Percentiles rank a stretch among this genome's conserved stretches.
phyloP scores from a whole-genome alignment of 2,888 invertebrate species.

The Lypha dubia region DNA sequence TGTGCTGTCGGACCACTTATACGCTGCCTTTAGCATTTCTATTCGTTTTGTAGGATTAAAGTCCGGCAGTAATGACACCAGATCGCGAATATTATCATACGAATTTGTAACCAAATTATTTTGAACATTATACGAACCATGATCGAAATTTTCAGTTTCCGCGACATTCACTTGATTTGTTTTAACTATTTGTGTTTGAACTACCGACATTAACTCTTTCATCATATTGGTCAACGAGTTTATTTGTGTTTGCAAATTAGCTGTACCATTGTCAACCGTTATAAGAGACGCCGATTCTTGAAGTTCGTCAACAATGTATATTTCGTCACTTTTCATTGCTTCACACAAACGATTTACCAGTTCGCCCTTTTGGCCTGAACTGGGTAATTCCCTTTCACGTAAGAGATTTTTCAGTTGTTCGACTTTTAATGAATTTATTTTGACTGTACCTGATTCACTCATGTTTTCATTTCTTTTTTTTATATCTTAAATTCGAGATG shows the following conservation, averaged over 20 bases:
- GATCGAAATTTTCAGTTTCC: too few relatives aligned
- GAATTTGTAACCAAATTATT: too few relatives aligned
- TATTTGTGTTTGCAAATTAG: conserved; percentile 3
- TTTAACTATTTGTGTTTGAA: conserved; percentile 32
- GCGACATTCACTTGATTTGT: too few relatives aligned
- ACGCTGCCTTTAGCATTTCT: too few relatives aligned
- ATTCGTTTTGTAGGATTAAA: too few relatives aligned
- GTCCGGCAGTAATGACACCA: too few relatives aligned
- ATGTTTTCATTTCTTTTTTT: too few relatives aligned
- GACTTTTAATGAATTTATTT: conserved; percentile 32
- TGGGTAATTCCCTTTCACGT: conserved; percentile 19
- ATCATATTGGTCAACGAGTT: conserved; percentile 31
- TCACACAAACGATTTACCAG: conserved; percentile 28
- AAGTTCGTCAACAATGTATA: neutral
- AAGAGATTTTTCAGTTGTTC: conserved; percentile 16
- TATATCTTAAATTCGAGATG: too few relatives aligned
- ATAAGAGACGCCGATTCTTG: neutral
- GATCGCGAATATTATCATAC: too few relatives aligned
- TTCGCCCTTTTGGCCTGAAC: conserved; percentile 24
- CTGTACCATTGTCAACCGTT: neutral
- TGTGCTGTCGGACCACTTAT: too few relatives aligned
- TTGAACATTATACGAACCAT: too few relatives aligned
- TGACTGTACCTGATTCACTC: too few relatives aligned
- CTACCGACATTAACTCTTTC: conserved; percentile 46
- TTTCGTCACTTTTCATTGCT: conserved; percentile 1